Evolutionary conservation across 2,113 vertebrate genomes (phyloP).

Genomic region (Astatoreochromis straeleni): DNA sequence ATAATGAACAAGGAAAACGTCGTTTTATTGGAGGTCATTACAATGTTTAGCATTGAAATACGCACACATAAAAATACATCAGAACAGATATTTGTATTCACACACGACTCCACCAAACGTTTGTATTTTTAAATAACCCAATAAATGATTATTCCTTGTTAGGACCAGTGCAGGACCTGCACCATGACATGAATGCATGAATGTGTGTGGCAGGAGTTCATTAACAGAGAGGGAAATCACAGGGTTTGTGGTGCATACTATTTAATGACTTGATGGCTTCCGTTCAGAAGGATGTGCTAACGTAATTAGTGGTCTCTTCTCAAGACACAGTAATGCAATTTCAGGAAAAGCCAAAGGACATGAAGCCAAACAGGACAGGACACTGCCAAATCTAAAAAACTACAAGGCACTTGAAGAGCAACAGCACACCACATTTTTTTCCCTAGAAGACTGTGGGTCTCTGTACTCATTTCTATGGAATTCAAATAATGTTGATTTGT

Average conservation of each 20-base stretch:
- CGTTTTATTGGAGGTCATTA: not conserved
- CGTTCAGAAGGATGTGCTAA: slow-evolving; percentile 52
- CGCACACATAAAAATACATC: not conserved
- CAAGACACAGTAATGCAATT: slow-evolving; percentile 56
- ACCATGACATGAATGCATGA: not conserved
- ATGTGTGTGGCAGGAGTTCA: not conserved
- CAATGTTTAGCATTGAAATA: not conserved
- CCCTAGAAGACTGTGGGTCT: not conserved
- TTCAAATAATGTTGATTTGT: not conserved
- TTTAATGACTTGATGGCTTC: slow-evolving; percentile 57
- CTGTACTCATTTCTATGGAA: not conserved
- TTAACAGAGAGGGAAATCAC: slow-evolving; percentile 25
- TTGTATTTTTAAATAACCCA: not conserved
- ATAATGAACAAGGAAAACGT: not conserved
- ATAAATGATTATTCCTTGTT: not conserved
- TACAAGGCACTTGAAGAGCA: not conserved
- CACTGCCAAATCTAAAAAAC: not conserved
- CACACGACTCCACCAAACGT: not conserved
- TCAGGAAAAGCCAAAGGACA: slow-evolving; percentile 21
- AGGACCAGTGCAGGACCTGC: not conserved
- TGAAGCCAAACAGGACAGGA: slow-evolving; percentile 19
- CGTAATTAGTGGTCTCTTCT: slow-evolving; percentile 48
- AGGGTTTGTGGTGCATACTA: not conserved
- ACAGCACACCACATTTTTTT: not conserved
- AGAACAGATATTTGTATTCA: not conserved